Base-by-base conservation (phyloP, 1,140 invertebrate species). In the Chionoecetes opilio region DNA sequence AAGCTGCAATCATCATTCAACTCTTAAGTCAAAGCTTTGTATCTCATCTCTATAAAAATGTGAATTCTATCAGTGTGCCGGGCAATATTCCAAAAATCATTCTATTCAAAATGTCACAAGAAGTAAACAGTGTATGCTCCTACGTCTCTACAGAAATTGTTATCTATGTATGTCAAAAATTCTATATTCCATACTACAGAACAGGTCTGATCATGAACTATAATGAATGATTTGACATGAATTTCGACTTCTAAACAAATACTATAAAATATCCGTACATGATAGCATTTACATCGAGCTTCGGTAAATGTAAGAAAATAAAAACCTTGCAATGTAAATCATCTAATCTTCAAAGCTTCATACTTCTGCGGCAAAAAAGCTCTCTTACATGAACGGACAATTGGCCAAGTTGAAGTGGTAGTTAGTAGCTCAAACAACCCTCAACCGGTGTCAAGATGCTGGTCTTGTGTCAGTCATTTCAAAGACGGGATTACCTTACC, bases 401-500 rank as follows among this genome's bases (percentile, higher is more conserved):
- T 21, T 75, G 5, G 21, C 63, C 63, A 75, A n/a, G 63, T 75
- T 75, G 63, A 75, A n/a, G 63, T 75, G n/a, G 63, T 21, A 26
- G 63, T 75, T 35, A 93, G 84, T 31, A 63, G 92, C 85, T 88
- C 91, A 92, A 41, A 38, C 91, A 93, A 93, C 82, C 87, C 82
- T 32, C 31, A 93, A 31, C 93, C 85, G 75, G 63, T 89, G 86
- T 89, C 92, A 93, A 53, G 86, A 93, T 93, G 93, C 93, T 89
- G 93, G 93, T 93, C 93, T 37, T 87, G 35, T 75, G 93, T 93
- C 93, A 89, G 93, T 93, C 93, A n/a, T 75, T 93, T 88, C 37
- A 93, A 87, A 93, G 93, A 88, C 75, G 93, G 86, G 86, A 88
- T 41, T 37, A 86, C 86, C 93, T 93, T 93, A 93, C 93, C 93